These are phyloP conservation scores for Microcebus lehilahytsara DNA, from an alignment of 2,113 vertebrate species.

Conservation along the genomic window DNA sequence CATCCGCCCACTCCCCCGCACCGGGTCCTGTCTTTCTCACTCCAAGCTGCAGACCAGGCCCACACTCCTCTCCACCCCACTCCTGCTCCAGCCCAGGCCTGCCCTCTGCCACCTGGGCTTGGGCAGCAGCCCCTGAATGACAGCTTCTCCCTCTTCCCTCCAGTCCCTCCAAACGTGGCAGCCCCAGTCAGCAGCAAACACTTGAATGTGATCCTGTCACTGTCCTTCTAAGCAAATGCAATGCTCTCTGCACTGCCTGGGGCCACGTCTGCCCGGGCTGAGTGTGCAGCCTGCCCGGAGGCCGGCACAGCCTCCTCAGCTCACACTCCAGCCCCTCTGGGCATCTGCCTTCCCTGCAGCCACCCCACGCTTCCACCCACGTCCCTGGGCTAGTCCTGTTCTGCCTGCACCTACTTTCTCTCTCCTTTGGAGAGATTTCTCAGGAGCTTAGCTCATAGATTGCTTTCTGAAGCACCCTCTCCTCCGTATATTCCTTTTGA, in stretches of 20 bases:
- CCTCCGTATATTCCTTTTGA: neutral
- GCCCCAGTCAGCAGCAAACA: neutral
- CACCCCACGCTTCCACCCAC: neutral
- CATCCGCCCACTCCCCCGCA: neutral
- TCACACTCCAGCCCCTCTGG: fast-evolving
- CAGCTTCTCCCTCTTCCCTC: neutral
- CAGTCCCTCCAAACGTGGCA: neutral
- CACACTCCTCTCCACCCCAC: neutral
- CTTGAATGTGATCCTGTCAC: neutral
- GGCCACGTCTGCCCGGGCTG: neutral
- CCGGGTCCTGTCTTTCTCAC: neutral
- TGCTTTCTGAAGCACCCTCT: neutral
- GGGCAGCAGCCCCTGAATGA: neutral
- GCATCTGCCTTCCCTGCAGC: neutral
- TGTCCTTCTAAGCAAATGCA: neutral
- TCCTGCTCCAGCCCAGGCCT: no score
- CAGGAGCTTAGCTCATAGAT: neutral
- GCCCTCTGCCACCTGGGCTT: neutral
- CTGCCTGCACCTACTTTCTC: neutral
- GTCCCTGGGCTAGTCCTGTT: neutral
- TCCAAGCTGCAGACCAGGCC: neutral
- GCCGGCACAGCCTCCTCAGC: neutral
- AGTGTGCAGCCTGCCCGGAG: neutral
- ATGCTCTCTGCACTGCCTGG: neutral
- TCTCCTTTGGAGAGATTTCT: neutral